Conservation (phyloP, 2,113 vertebrate species). For the Mionectes macconnelli region DNA sequence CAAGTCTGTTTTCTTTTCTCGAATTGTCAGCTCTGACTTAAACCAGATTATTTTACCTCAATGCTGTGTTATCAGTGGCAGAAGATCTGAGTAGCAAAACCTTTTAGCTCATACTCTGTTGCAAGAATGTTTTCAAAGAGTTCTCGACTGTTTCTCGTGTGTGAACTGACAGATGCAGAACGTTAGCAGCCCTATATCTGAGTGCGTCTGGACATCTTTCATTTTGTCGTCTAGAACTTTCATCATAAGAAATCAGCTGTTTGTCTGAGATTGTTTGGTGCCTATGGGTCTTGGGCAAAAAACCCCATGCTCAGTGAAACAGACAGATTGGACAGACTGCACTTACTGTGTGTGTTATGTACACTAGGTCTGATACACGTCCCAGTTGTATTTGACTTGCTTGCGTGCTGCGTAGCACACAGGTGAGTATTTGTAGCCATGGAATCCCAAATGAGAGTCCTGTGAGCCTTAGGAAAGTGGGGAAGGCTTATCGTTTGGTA, state of each 20-base stretch:
- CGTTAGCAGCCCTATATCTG: not conserved
- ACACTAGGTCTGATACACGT: not conserved
- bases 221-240: not conserved
- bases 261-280: not conserved
- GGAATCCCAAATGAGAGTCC: not conserved
- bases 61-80: not conserved
- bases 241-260: not conserved
- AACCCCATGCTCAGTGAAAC: not conserved
- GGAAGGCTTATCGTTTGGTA: not conserved
- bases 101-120: not conserved
- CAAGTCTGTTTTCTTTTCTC: not conserved
- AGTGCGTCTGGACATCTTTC: not conserved
- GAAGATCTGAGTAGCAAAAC: not conserved
- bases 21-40: not conserved
- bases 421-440: not conserved
- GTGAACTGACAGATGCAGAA: not conserved
- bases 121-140: not conserved
- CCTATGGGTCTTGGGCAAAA: not conserved
- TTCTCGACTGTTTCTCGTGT: not conserved
- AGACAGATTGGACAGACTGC: not conserved
- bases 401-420: rapidly evolving
- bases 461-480: not conserved
- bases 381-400: not conserved
- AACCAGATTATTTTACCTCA: not conserved
- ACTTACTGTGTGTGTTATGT: not conserved